Base-by-base conservation (phyloP, 2,113 vertebrate species). In the Heterotis niloticus region DNA sequence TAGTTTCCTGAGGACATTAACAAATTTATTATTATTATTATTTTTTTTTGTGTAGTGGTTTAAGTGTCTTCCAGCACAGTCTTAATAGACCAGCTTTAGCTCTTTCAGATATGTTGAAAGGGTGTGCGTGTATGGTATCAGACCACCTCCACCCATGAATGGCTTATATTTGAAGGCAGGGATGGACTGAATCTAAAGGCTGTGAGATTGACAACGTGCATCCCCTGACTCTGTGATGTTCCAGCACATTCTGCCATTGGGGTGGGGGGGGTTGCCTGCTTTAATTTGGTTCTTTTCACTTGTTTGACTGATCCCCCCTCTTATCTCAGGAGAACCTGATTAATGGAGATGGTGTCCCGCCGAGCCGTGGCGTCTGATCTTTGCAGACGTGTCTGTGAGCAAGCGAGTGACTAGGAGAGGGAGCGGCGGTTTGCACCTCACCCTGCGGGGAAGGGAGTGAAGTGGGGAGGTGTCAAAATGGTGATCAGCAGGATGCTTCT, bases 271-370 rank as follows among this genome's bases (percentile, higher is more conserved):
- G 23, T 7, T 18, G 28, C 29, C 67, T 69, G 28, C 17, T 20
- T 29, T 69, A 69, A 69, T 69, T 69, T 69, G 67, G 34, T 69
- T 69, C 28, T 17, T 69, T 69, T 69, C 4, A 4, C 14, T 29
- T 9, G 17, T 9, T 69, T 17, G 17, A 34, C 67, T 69, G 28
- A 26, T 28, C 12, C 65, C 26, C 65, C 29, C 67, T 44, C 29
- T 70, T 29, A 70, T 70, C 67, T 44, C 29, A 28, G 67, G 67
- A 20, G 29, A 69, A 69, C 67, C 1, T 5, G 67, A 69, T 51
- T 69, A 69, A 17, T 18, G 9, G 67, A 3, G 17, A 17, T 29
- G 16, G 13, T 44, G 17, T 69, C 28, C 29, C 26, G 34, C 17
- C 34, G 67, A 34, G 67, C 13, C 34, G 9, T 29, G 0, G 29